Percentiles rank a stretch among this genome's conserved stretches.
Evolutionary conservation across 2,797 vertebrate species (phyloP).

Genomic region (Dicrostonyx torquatus): DNA sequence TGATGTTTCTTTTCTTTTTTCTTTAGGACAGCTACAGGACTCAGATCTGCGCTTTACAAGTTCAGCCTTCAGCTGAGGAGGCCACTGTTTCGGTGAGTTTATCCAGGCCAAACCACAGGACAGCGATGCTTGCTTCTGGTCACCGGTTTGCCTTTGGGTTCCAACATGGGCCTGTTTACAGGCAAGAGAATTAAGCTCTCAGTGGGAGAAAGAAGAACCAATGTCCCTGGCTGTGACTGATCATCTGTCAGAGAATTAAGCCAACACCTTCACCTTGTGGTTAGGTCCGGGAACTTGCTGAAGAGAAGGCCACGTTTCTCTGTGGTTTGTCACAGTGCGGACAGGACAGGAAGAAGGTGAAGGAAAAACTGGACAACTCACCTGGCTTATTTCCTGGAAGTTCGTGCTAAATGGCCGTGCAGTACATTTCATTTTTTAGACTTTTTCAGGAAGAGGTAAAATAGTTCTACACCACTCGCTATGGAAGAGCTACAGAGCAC

Average conservation of each 20-base stretch:
- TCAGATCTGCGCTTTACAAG: neutral
- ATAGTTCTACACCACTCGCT: neutral
- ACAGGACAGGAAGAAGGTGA: neutral
- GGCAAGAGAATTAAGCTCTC: neutral
- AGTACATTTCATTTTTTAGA: neutral
- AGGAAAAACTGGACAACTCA: neutral
- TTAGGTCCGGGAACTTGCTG: neutral
- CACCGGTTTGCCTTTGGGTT: neutral
- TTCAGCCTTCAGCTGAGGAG: neutral
- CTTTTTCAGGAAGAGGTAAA: too few relatives aligned
- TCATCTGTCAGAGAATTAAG: neutral
- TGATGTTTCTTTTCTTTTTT: neutral
- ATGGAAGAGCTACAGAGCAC: neutral
- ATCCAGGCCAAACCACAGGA: neutral
- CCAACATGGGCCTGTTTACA: neutral
- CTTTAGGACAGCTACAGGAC: neutral
- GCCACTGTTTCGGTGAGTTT: neutral
- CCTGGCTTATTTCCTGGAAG: neutral
- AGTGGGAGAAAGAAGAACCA: neutral
- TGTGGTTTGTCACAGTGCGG: neutral
- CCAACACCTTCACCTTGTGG: neutral
- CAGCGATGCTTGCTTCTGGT: neutral
- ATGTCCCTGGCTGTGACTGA: neutral
- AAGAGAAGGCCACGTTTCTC: neutral
- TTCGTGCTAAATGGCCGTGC: neutral